Conservation (phyloP, 2,797 vertebrate genomes). For the Phrynocephalus forsythii region DNA sequence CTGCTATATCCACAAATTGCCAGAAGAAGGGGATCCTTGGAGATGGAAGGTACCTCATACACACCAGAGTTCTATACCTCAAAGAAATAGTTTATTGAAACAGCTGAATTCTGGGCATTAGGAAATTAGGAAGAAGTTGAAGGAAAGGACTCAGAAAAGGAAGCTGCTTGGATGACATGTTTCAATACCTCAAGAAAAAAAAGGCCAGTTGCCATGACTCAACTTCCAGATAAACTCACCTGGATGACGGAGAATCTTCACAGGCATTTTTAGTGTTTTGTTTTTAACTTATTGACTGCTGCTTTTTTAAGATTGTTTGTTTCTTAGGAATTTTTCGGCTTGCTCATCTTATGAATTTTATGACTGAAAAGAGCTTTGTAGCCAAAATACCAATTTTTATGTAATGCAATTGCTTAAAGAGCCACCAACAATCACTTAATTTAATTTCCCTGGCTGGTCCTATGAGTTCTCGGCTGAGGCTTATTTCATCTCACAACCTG, state of each 20-base stretch:
- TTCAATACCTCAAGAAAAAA: too few species aligned
- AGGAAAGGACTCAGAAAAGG: too few species aligned
- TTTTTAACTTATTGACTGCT: background rate
- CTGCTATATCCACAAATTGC: too few species aligned
- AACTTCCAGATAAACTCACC: too few species aligned
- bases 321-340: background rate
- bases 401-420: background rate
- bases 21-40: background rate
- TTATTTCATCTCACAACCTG: background rate
- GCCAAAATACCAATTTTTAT: background rate
- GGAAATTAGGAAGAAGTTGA: background rate
- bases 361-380: background rate
- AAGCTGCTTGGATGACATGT: too few species aligned
- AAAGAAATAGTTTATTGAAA: background rate
- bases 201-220: too few species aligned
- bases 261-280: too few species aligned
- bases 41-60: background rate
- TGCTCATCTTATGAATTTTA: background rate
- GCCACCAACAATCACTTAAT: background rate
- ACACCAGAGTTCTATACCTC: background rate
- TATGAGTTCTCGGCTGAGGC: background rate
- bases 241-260: too few species aligned
- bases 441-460: background rate
- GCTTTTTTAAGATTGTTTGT: background rate
- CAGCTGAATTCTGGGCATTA: background rate